phyloP scores from a whole-genome alignment of 1,140 invertebrate genomes.

The Musca vetustissima region DNA sequence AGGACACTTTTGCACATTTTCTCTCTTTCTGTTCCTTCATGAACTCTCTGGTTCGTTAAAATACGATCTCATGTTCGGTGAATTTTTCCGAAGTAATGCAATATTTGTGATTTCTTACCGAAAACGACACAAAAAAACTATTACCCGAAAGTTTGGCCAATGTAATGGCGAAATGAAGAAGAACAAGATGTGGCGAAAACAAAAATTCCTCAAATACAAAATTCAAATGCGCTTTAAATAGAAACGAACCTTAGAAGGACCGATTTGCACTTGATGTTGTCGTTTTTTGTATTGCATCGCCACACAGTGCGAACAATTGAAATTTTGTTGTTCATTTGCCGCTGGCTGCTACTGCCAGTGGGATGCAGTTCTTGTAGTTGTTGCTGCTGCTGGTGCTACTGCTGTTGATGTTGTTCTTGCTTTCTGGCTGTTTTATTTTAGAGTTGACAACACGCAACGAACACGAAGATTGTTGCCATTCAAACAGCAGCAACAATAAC shows the following conservation, averaged over 20 bases:
- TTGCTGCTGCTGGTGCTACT: neutral
- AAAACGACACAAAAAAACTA: too few species aligned
- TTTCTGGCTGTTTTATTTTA: neutral
- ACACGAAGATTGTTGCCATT: conserved; percentile 30
- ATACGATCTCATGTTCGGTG: too few species aligned
- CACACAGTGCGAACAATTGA: neutral
- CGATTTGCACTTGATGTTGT: conserved; percentile 29
- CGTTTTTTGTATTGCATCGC: neutral
- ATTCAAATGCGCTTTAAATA: conserved; percentile 60
- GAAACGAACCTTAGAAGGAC: conserved; percentile 56
- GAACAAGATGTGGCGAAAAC: neutral
- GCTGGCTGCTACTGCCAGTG: neutral
- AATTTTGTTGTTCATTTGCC: neutral
- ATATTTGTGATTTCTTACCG: too few species aligned
- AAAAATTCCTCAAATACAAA: neutral
- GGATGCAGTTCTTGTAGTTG: neutral
- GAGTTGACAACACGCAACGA: neutral
- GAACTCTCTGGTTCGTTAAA: too few species aligned
- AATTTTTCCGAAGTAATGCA: too few species aligned
- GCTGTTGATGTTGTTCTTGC: neutral
- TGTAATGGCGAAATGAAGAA: neutral
- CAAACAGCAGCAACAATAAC: conserved; percentile 29
- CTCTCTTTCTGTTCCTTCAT: too few species aligned
- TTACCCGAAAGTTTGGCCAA: too few species aligned
- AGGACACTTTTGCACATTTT: too few species aligned